Conservation (phyloP, 2,113 vertebrate genomes). For the Ptilorrhoa leucosticta region DNA sequence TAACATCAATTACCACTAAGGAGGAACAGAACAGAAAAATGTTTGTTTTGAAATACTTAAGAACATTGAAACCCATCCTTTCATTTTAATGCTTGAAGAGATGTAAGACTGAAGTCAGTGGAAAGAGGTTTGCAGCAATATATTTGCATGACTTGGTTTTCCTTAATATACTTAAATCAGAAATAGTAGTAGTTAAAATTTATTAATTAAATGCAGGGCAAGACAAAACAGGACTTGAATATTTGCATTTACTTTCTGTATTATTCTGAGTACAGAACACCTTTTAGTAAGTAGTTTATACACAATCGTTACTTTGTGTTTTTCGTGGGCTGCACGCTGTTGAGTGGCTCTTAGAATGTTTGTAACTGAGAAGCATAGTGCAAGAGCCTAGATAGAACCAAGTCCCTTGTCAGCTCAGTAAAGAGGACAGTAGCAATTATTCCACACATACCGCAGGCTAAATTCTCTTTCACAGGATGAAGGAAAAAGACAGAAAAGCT, state of each 20-base stretch:
- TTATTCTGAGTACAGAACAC: background rate
- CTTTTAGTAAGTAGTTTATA: background rate
- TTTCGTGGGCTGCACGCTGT: background rate
- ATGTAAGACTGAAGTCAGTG: background rate
- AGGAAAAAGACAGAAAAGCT: slow-evolving; percentile 81
- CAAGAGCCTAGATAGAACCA: background rate
- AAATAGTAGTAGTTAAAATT: background rate
- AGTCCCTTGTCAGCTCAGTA: background rate
- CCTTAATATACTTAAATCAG: background rate
- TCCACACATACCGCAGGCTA: slow-evolving; percentile 77
- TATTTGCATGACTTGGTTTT: background rate
- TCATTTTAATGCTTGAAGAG: background rate
- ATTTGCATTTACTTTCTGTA: background rate
- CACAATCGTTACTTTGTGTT: background rate
- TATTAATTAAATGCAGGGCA: background rate
- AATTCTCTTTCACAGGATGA: slow-evolving; percentile 59
- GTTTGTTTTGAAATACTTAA: background rate
- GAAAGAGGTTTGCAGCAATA: background rate
- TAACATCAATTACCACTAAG: slow-evolving; percentile 76
- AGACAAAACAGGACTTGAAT: background rate
- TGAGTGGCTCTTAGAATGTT: background rate
- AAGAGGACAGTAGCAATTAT: background rate
- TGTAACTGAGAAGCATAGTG: background rate
- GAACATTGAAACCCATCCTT: background rate
- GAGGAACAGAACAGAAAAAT: background rate